Percentiles rank a stretch among this genome's conserved stretches.
Evolutionary conservation across 1,140 invertebrate genomes (phyloP).

Genomic region (Pantala flavescens): DNA sequence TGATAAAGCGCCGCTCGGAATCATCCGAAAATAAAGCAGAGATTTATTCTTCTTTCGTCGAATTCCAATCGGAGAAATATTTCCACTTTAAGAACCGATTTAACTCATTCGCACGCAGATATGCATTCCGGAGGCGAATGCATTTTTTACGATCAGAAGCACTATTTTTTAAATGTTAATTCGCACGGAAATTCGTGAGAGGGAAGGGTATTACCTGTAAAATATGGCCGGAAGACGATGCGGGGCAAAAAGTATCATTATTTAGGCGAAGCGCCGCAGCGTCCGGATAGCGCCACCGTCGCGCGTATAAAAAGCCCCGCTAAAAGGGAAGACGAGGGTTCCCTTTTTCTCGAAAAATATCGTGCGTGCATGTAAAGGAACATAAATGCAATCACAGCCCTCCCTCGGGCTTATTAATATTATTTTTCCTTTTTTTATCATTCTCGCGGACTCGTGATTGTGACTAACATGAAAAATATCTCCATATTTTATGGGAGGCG

Average conservation of each 20-base stretch:
- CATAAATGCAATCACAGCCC: constrained; percentile 8
- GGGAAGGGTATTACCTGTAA: neutral
- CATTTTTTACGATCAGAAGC: neutral
- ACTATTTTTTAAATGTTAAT: neutral
- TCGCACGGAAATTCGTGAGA: constrained; percentile 8
- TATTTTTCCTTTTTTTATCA: neutral
- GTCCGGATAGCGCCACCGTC: constrained; percentile 1
- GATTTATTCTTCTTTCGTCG: too few species aligned
- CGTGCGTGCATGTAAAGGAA: constrained; percentile 4
- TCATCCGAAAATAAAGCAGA: too few species aligned
- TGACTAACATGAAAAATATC: constrained; percentile 10
- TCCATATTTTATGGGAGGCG: constrained; percentile 9
- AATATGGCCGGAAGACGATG: neutral
- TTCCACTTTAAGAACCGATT: too few species aligned
- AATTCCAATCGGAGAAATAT: too few species aligned
- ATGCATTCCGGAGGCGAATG: neutral
- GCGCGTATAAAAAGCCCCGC: neutral
- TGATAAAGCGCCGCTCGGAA: too few species aligned
- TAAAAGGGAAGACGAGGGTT: neutral
- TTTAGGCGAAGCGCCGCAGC: neutral
- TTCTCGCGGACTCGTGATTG: neutral
- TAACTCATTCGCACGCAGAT: too few species aligned
- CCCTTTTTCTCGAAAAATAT: constrained; percentile 7
- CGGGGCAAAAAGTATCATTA: constrained; percentile 1
- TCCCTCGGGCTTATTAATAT: constrained; percentile 9